Evolutionary conservation across 1,140 invertebrate genomes (phyloP), one percentile per base, ranked within the genome.

Genomic region (Diachasmimorpha longicaudata): DNA sequence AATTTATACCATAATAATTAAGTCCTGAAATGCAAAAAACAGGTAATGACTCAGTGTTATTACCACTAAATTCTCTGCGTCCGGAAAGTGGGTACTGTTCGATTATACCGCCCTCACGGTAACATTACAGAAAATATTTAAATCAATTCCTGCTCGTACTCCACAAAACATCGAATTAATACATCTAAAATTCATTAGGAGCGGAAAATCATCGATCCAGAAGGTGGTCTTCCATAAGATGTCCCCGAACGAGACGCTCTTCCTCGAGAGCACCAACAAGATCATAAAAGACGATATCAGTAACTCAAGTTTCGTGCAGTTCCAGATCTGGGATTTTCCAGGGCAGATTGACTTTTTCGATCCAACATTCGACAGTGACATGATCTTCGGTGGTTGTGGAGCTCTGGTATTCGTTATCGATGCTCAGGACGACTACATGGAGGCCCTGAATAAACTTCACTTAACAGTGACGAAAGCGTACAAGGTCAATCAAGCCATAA

Each of bases 211-310:
- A n/a, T 99, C 98, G 1, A 99, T 99, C 85, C 97, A 99, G 87
- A 99, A 99, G 91, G 99, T 99, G 9, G 98, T 99, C 13, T 99
- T 99, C 90, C 98, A 99, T 85, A 99, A 99, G 91, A 99, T 99
- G 96, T 98, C 98, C 11, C 99, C 99, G 9, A 99, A 99, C 90
- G 98, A 99, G 90, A 99, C 99, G 4, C 90, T 99, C n/a, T 99
- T 99, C 83, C 90, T 99, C 46, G 98, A 99, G 89, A 98, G 97
- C 80, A 99, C 98, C 72, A 99, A 98, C 86, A 98, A 99, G 92
- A 98, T 99, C 79, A 95, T 98, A 3, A 99, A 99, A 91, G 97
- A 99, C 90, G 97, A 98, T 90, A 96, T 96, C 76, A 95, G 97
- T 79, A 98, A 99, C 85, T 95, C 97, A 77, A 99, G 98, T 82